These are phyloP conservation scores for Muscicapa adusta DNA, from an alignment of 2,113 vertebrate species.

Conservation along the genomic window DNA sequence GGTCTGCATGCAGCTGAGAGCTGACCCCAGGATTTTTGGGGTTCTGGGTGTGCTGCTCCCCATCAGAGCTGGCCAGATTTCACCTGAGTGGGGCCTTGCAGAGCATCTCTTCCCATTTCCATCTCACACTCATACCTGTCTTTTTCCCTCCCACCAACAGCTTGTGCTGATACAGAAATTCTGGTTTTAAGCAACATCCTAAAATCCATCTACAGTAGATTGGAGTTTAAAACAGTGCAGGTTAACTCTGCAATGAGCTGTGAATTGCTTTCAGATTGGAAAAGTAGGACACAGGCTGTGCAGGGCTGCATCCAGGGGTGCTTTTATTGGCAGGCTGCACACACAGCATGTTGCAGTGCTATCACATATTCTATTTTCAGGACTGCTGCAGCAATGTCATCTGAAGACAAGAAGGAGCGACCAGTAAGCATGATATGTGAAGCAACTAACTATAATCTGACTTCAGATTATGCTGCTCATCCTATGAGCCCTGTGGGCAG, in stretches of 20 bases:
- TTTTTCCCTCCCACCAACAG: not conserved
- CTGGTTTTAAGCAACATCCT: not conserved
- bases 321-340: not conserved
- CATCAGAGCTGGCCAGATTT: not conserved
- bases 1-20: not conserved
- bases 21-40: not conserved
- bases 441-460: constrained; percentile 85
- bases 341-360: constrained; percentile 9
- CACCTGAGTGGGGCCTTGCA: not conserved
- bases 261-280: not conserved
- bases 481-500: constrained; percentile 85
- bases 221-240: not conserved
- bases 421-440: constrained; percentile 88
- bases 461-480: constrained; percentile 80
- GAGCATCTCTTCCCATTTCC: not conserved
- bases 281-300: constrained; percentile 16
- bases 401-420: constrained; percentile 89
- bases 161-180: not conserved
- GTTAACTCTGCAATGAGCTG: not conserved
- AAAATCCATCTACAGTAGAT: not conserved
- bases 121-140: not conserved
- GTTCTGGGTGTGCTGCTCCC: no score
- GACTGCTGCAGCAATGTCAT: constrained; percentile 81
- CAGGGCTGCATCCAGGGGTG: not conserved
- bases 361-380: constrained; percentile 73